Base-by-base conservation (phyloP, 2,797 vertebrate genomes). In the Acipenser ruthenus region DNA sequence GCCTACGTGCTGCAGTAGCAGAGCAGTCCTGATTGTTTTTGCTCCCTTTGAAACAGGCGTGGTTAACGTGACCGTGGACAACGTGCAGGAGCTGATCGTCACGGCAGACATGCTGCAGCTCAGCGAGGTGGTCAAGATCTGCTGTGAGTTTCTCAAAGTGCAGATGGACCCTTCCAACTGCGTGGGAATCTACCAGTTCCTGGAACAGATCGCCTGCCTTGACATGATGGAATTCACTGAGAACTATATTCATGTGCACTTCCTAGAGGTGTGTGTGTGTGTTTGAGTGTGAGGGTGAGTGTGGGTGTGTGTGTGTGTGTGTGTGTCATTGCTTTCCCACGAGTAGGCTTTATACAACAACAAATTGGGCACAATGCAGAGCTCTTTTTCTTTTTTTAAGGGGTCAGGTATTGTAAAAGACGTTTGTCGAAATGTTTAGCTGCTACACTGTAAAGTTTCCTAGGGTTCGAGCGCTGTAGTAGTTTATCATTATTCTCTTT, bases 61-160 rank as follows among this genome's bases (percentile, higher is more conserved):
- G 62, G 89, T 97, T 72, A 87, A 82, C 64, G 89, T 98, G 74
- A 89, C 85, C 0, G 91, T 96, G 77, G 93, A 90, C 78, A 97
- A 95, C 12, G 94, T 97, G 1, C 95, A 98, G 84, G 95, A 96
- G 79, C 80, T 99, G 84, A 96, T 97, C 82, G 83, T 97, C 70
- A 94, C 96, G 1, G 96, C 96, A 0, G 96, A 98, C 82, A 99
- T 99, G 96, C 88, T 98, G 71, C 95, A 98, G 84, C 88, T 98
- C 66, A 92, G 78, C 3, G 94, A 98, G 83, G 93, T 98, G 76
- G 94, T 99, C 78, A 83, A 90, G 52, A 90, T 97, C 72, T 97
- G 95, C 70, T 94, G 95, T 71, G 94, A 95, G 73, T 98, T 98
- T 82, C 88, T 98, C 50, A 96, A 95, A 69, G 88, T 88, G 48